These are phyloP conservation scores for Jacana jacana DNA, from an alignment of 2,113 vertebrate genomes.

Conservation along the genomic window DNA sequence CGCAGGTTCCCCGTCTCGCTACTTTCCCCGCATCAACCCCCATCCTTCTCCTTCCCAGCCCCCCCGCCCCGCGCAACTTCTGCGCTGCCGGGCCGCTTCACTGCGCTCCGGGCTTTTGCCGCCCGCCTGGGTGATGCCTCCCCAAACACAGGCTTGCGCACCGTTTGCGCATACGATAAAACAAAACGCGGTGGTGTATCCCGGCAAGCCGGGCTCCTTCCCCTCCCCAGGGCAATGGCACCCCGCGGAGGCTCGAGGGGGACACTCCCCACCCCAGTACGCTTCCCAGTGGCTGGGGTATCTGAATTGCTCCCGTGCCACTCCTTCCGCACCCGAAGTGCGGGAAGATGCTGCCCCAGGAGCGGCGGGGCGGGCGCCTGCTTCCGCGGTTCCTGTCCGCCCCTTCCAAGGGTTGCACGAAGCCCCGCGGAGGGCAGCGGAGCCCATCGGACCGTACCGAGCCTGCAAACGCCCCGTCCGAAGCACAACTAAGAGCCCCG, in stretches of 20 bases:
- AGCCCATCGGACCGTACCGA: neutral
- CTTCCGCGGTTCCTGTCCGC: neutral
- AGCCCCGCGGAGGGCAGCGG: neutral
- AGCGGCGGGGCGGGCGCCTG: neutral
- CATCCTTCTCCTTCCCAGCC: too few relatives aligned
- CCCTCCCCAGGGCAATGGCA: neutral
- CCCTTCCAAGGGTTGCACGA: neutral
- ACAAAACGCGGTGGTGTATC: neutral
- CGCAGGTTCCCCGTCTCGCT: neutral
- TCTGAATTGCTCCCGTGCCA: neutral
- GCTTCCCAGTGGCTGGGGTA: neutral
- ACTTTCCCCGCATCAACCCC: neutral
- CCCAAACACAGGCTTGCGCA: neutral
- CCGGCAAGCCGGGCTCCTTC: neutral
- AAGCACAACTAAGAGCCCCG: neutral
- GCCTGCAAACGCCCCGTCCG: neutral
- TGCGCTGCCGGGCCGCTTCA: neutral
- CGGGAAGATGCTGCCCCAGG: neutral
- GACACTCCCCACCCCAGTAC: fast-evolving
- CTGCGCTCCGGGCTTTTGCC: neutral
- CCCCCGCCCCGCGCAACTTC: neutral
- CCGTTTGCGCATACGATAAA: fast-evolving
- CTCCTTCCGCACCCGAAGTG: neutral
- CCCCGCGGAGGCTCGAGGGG: neutral
- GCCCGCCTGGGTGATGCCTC: neutral